phyloP scores from a whole-genome alignment of 2,888 invertebrate genomes.

The Drosophila peninsularis region DNA sequence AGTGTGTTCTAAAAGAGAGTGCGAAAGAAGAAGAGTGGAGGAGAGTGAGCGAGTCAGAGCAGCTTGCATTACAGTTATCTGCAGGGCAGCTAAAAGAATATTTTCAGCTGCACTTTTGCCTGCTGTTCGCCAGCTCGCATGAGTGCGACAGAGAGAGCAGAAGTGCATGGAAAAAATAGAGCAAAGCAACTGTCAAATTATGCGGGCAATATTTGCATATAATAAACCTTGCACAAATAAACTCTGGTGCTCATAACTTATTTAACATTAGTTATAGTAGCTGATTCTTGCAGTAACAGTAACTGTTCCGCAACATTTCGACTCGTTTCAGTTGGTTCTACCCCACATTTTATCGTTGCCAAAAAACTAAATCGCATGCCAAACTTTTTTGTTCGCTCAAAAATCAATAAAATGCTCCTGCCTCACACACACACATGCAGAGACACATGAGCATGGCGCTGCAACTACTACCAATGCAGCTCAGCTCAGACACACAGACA shows the following conservation, averaged over 20 bases:
- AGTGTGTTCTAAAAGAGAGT: not conserved
- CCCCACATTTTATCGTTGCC: constrained; percentile 39
- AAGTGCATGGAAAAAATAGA: constrained; percentile 19
- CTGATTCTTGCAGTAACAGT: not conserved
- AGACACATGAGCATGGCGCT: constrained; percentile 10
- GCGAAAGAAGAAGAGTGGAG: not conserved
- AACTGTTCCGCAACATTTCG: not conserved
- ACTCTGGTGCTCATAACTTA: constrained; percentile 34
- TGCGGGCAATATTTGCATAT: constrained; percentile 30
- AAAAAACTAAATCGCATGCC: constrained; percentile 50
- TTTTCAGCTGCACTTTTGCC: constrained; percentile 45
- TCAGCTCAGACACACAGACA: constrained; percentile 32
- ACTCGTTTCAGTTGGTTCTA: constrained; percentile 8
- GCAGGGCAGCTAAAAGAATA: constrained; percentile 23
- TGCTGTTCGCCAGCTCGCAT: constrained; percentile 19
- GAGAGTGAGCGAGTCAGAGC: not conserved
- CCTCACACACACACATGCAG: constrained; percentile 12
- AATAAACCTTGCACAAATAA: constrained; percentile 28
- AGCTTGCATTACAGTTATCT: constrained; percentile 24
- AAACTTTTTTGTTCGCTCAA: constrained; percentile 46
- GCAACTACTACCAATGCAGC: constrained; percentile 50
- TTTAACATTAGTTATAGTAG: constrained; percentile 20
- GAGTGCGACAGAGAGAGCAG: constrained; percentile 2
- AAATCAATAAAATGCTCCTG: constrained; percentile 68
- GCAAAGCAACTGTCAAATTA: constrained; percentile 40